Base-by-base conservation (phyloP, 1,140 invertebrate species). In the Habropoda laboriosa region DNA sequence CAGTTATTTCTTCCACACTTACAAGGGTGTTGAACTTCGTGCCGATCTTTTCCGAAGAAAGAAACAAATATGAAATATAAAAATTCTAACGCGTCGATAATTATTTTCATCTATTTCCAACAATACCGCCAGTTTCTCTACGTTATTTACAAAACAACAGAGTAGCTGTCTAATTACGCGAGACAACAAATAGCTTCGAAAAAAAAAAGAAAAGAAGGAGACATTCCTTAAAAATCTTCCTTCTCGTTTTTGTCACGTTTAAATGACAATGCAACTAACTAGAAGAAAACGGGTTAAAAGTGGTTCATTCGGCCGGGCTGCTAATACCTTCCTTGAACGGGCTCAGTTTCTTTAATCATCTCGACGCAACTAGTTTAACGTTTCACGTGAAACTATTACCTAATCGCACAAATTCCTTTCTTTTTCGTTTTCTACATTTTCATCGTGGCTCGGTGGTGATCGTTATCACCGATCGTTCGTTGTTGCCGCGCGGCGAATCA, bases 371-470 rank as follows among this genome's bases (percentile, higher is more conserved):
- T 67, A 42, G 64, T 42, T 66, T 6, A 42, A 1, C 61, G 61
- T 67, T 76, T 67, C 73, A 32, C 51, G 63, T 30, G 63, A 45
- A 67, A 68, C 58, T 73, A 47, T 73, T 73, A 42, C 49, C 61
- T 42, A 75, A 75, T 75, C 61, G 35, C n/a, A 51, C 60, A 40
- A n/a, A 55, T 75, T 67, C 61, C 67, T 70, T 70, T 53, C 61
- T 21, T 61, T 18, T 55, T 55, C 27, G 35, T 40, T 51, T 67
- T 66, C 0, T 40, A 49, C 58, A 27, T 55, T 21, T 30, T 40
- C 30, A 13, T 30, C 63, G 7, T 30, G 5, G n/a, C n/a, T n/a
- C n/a, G n/a, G n/a, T 71, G 35, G 27, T n/a, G 53, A 42, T 45
- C 40, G 40, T 42, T 30, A 72, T n/a, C 21, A 42, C 10, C 32